A percentile compares a stretch with the other conserved stretches of the same genome.
phyloP scores from a whole-genome alignment of 2,888 invertebrate species.

The Macrophya annulata region DNA sequence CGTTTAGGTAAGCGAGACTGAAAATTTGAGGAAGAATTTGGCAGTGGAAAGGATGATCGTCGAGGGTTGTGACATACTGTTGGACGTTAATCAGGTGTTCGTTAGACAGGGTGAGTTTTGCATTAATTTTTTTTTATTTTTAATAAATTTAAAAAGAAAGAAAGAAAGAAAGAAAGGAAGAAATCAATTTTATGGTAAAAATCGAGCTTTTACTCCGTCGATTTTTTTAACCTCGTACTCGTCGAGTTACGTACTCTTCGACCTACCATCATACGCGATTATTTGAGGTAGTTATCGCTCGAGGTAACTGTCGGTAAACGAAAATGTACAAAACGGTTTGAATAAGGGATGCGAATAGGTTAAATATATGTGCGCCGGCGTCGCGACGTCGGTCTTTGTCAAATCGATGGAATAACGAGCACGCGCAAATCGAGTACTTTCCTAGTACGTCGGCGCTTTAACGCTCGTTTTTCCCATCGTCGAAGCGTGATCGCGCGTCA shows the following conservation, averaged over 20 bases:
- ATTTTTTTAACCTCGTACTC: background rate
- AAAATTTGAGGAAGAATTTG: constrained; percentile 94
- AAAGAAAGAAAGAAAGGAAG: too few relatives aligned
- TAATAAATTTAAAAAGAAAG: too few relatives aligned
- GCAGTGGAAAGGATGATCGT: constrained; percentile 97
- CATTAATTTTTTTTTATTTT: constrained; percentile 1
- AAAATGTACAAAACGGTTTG: background rate
- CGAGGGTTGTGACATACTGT: constrained; percentile 94
- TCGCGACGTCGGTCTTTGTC: constrained; percentile 7
- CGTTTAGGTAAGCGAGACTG: constrained; percentile 92
- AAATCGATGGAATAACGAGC: constrained; percentile 44
- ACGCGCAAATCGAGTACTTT: constrained; percentile 42
- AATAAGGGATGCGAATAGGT: background rate
- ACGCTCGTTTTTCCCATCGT: constrained; percentile 57
- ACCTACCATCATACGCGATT: background rate
- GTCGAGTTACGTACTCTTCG: background rate
- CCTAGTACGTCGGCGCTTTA: constrained; percentile 27
- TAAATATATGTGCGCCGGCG: constrained; percentile 3
- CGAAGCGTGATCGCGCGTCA: constrained; percentile 68
- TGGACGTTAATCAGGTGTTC: constrained; percentile 96
- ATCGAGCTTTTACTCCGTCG: background rate
- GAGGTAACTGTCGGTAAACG: background rate
- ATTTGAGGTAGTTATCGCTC: background rate
- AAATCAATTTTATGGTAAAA: background rate
- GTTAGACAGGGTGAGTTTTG: constrained; percentile 89